phyloP scores from a whole-genome alignment of 2,888 invertebrate genomes.

The Seladonia tumulorum region DNA sequence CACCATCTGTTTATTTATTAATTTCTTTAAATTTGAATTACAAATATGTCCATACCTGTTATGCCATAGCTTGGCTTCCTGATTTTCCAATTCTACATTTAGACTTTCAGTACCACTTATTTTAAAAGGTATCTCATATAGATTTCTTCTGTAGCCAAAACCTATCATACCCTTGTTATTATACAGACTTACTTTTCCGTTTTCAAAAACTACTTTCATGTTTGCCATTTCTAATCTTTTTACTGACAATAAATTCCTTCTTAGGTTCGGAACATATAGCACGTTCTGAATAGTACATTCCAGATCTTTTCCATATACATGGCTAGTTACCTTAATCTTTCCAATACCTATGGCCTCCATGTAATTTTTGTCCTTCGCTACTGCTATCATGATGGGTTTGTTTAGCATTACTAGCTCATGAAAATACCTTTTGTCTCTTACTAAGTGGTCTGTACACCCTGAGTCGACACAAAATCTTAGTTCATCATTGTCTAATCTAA shows the following conservation, averaged over 20 bases:
- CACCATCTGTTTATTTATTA: no score
- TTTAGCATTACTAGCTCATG: slow-evolving; percentile 19
- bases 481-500: neutral
- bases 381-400: slow-evolving; percentile 10
- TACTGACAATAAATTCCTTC: slow-evolving; percentile 20
- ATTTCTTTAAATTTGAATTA: no score
- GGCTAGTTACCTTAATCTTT: neutral
- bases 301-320: neutral
- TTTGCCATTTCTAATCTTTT: slow-evolving; percentile 15
- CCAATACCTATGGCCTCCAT: slow-evolving; percentile 9
- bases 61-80: no score
- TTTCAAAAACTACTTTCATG: slow-evolving; percentile 6
- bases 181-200: neutral
- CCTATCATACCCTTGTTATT: no score
- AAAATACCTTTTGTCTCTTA: neutral
- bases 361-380: slow-evolving; percentile 16
- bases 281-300: slow-evolving; percentile 17
- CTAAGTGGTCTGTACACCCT: neutral
- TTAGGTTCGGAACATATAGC: neutral
- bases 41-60: no score
- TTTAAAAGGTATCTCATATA: no score
- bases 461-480: neutral
- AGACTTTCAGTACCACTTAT: no score
- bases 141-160: no score
- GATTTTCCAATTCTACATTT: no score